Conservation (phyloP, 2,888 invertebrate genomes). For the Lepeophtheirus nordmannii region DNA sequence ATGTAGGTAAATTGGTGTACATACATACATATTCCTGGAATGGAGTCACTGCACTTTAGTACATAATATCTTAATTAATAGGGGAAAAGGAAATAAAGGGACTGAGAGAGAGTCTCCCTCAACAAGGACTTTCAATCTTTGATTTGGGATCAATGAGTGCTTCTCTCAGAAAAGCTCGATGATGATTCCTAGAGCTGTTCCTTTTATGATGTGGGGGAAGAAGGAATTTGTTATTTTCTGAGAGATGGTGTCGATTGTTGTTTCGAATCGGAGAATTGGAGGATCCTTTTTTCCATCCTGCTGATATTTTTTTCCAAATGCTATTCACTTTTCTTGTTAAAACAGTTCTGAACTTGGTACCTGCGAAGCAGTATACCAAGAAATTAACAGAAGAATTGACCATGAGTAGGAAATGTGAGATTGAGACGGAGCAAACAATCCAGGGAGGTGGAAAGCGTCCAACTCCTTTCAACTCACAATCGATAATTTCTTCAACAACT, state of each 20-base stretch:
- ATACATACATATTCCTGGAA: too few relatives aligned
- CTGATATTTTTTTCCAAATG: slow-evolving; percentile 2
- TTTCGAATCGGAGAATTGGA: slow-evolving; percentile 5
- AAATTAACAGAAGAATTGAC: slow-evolving; percentile 22
- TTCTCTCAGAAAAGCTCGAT: background rate
- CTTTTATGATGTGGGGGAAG: background rate
- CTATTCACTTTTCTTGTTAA: background rate
- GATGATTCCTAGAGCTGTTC: background rate
- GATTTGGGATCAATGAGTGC: slow-evolving; percentile 1
- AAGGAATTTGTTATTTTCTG: background rate
- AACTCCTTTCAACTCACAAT: slow-evolving; percentile 16
- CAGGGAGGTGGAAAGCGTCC: slow-evolving; percentile 19
- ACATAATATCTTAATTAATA: too few relatives aligned
- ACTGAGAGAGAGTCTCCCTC: too few relatives aligned
- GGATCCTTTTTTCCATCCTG: background rate
- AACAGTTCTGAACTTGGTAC: slow-evolving; percentile 22
- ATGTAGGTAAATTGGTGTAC: too few relatives aligned
- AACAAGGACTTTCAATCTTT: background rate
- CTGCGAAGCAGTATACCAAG: slow-evolving; percentile 20
- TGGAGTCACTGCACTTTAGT: too few relatives aligned
- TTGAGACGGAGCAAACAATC: slow-evolving; percentile 17
- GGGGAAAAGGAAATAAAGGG: too few relatives aligned
- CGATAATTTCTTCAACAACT: slow-evolving; percentile 11
- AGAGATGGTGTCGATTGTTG: background rate
- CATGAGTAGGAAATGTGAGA: slow-evolving; percentile 20